Evolutionary conservation across 2,113 vertebrate species (phyloP), one percentile per base, ranked within the genome.

Genomic region (Camelus bactrianus): DNA sequence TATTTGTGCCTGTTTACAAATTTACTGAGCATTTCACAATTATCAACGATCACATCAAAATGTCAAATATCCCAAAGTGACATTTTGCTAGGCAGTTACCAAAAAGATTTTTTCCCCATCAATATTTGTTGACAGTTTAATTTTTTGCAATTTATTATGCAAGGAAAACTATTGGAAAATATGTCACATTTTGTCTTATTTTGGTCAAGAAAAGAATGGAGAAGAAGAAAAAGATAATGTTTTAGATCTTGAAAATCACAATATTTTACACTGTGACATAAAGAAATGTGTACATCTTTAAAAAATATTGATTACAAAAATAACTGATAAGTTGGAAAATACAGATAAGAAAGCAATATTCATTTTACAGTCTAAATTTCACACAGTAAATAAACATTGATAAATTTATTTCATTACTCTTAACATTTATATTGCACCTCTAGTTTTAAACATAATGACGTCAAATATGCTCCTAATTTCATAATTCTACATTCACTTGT

Each of bases 1-100:
- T 98, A 97, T 97, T 97, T 97, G 97, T 97, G 97, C 98, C 97
- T 98, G 84, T 98, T 97, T 93, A 95, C 97, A 98, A 97, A 98
- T 96, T 96, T 97, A 46, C 62, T 28, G 84, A 97, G 94, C 80
- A 67, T 98, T 98, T 98, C 96, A 95, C 72, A 94, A 56, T 98
- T 98, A 97, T 89, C 95, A 86, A 96, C 97, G 89, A 97, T 89
- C 82, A 70, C 62, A 85, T 96, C 16, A 97, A 98, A 97, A 97
- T 98, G 95, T 97, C 85, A 98, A 97, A 62, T 93, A 70, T 95
- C 93, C 75, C 75, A 52, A 96, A 8, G 17, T 79, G 83, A 95
- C 58, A 0, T 70, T 97, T 95, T 77, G 52, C 42, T 14, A 90
- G 52, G 89, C 14, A 89, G 42, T 10, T 62, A 86, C 16, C 54